phyloP scores from a whole-genome alignment of 2,797 vertebrate species.

The Steatocranus sp. region DNA sequence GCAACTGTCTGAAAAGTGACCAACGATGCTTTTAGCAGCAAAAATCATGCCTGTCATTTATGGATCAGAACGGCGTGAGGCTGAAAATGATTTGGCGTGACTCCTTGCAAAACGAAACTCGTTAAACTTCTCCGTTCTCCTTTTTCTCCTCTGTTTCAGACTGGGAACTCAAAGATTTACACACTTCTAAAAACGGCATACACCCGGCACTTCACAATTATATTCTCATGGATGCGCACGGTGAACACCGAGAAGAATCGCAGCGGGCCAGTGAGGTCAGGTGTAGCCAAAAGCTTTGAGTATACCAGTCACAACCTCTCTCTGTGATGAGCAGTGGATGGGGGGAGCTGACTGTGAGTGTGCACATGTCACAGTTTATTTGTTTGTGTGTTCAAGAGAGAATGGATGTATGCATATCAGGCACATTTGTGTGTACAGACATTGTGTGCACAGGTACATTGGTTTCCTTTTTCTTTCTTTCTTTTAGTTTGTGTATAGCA shows the following conservation, averaged over 20 bases:
- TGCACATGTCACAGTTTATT: constrained; percentile 46
- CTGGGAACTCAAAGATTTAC: constrained; percentile 37
- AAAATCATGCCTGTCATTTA: constrained; percentile 42
- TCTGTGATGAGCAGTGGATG: constrained; percentile 46
- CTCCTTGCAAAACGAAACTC: constrained; percentile 11
- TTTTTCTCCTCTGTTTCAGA: constrained; percentile 56
- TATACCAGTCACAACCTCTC: constrained; percentile 18
- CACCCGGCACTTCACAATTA: constrained; percentile 11
- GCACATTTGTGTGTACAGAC: constrained; percentile 50
- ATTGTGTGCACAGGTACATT: constrained; percentile 59
- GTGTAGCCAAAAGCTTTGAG: neutral
- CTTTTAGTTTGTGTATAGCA: constrained; percentile 73
- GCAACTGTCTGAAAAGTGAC: constrained; percentile 53
- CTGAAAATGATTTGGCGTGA: constrained; percentile 10
- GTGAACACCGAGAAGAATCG: constrained; percentile 3
- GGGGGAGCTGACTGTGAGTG: constrained; percentile 27
- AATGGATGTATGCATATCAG: constrained; percentile 12
- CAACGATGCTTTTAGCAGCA: constrained; percentile 27
- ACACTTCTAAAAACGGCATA: constrained; percentile 15
- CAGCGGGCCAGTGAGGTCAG: constrained; percentile 3
- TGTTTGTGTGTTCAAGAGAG: constrained; percentile 6
- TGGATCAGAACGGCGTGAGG: constrained; percentile 8
- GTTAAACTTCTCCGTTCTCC: constrained; percentile 16
- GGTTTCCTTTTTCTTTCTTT: constrained; percentile 18
- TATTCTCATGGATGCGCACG: constrained; percentile 12